Percentiles rank a stretch among this genome's conserved stretches.
These are phyloP conservation scores for Neosilurus mollespiculum DNA, from an alignment of 2,797 vertebrate genomes.

Conservation along the genomic window DNA sequence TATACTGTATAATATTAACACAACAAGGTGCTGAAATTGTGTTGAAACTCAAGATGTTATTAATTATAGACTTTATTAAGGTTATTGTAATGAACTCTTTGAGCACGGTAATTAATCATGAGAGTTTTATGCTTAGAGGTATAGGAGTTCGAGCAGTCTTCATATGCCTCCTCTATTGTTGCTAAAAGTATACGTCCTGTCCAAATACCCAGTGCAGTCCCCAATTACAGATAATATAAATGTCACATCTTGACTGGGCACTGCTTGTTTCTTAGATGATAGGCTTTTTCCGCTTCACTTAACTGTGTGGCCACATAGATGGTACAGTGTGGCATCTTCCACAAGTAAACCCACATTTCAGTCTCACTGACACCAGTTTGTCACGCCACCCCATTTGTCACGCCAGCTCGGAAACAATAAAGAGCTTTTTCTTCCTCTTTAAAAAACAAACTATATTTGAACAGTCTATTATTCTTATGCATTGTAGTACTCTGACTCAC, in stretches of 20 bases:
- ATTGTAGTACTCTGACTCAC: background rate
- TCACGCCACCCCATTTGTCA: background rate
- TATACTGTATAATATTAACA: background rate
- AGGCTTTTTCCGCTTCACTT: background rate
- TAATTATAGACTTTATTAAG: constrained; percentile 46
- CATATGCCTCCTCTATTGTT: background rate
- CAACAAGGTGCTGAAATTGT: background rate
- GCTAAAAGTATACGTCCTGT: background rate
- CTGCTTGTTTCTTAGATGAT: background rate
- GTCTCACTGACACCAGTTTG: too few species aligned
- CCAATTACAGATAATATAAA: background rate
- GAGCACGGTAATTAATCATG: constrained; percentile 31
- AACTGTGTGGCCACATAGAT: background rate
- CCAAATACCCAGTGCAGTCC: background rate
- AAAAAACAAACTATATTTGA: background rate
- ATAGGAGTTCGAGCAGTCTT: constrained; percentile 20
- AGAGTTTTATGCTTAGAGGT: constrained; percentile 29
- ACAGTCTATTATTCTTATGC: background rate
- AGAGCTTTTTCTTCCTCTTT: background rate
- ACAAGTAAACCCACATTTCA: too few species aligned
- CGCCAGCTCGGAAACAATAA: background rate
- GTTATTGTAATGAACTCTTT: constrained; percentile 39
- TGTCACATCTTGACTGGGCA: background rate
- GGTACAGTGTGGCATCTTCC: background rate
- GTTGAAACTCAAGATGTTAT: constrained; percentile 5